A percentile compares a stretch with the other conserved stretches of the same genome.
phyloP scores from a whole-genome alignment of 2,888 invertebrate species.

The Callyntrura sp. region DNA sequence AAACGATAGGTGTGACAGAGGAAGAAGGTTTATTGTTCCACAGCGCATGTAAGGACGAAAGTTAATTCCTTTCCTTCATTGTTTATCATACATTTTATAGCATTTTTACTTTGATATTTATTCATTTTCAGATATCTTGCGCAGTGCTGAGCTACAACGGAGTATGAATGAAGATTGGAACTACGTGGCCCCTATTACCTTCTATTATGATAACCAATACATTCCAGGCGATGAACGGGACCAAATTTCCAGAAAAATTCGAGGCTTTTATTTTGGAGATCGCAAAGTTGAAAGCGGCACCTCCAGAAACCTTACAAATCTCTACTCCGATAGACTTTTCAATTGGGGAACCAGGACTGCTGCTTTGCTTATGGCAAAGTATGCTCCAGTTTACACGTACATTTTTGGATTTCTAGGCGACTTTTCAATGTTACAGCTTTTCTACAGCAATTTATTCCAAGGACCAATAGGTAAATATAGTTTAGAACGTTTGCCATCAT shows the following conservation, averaged over 20 bases:
- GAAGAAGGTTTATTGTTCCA: constrained; percentile 87
- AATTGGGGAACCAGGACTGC: constrained; percentile 86
- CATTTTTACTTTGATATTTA: no score
- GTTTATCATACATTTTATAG: no score
- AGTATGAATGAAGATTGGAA: constrained; percentile 82
- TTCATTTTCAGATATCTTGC: constrained; percentile 77
- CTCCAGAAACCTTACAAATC: constrained; percentile 78
- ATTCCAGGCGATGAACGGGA: constrained; percentile 49
- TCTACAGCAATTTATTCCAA: constrained; percentile 84
- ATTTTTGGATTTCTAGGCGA: constrained; percentile 86
- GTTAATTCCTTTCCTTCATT: no score
- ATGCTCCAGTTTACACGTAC: constrained; percentile 86
- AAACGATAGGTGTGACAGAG: constrained; percentile 86
- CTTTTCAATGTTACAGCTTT: constrained; percentile 86
- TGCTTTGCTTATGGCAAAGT: constrained; percentile 84
- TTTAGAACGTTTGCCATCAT: no score
- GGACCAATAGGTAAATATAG: constrained; percentile 74
- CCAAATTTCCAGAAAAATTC: constrained; percentile 76
- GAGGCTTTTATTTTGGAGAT: constrained; percentile 80
- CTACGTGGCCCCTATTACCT: constrained; percentile 80
- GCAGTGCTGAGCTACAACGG: constrained; percentile 72
- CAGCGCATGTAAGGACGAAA: constrained; percentile 85
- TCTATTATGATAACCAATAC: constrained; percentile 76
- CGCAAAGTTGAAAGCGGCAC: constrained; percentile 64
- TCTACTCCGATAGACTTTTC: constrained; percentile 87